These are phyloP conservation scores for Herminia tarsipennalis DNA, from an alignment of 2,888 invertebrate species.

Conservation along the genomic window DNA sequence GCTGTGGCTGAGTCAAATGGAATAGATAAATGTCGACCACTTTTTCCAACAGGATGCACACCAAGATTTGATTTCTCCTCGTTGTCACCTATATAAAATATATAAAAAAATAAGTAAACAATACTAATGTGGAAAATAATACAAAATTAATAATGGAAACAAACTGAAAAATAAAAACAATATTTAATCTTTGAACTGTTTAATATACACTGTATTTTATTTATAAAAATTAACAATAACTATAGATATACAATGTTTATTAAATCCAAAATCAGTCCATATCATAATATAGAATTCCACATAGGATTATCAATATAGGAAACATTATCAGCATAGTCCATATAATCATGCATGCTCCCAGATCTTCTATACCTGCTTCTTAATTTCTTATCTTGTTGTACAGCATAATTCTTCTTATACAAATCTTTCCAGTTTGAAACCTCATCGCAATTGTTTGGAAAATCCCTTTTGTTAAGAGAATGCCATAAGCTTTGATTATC, in stretches of 20 bases:
- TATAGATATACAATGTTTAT: conserved; percentile 10
- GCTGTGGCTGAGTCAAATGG: conserved; percentile 75
- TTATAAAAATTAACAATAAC: conserved; percentile 1
- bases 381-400: conserved; percentile 40
- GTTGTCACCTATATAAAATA: conserved; percentile 68
- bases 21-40: conserved; percentile 77
- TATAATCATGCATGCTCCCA: conserved; percentile 65
- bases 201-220: too few species aligned
- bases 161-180: too few species aligned
- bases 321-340: conserved; percentile 69
- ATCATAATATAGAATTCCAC: conserved; percentile 59
- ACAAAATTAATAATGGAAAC: too few species aligned
- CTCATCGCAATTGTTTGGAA: conserved; percentile 41
- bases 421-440: conserved; percentile 58
- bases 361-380: conserved; percentile 35
- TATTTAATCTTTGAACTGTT: too few species aligned
- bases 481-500: conserved; percentile 69
- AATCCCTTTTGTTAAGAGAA: conserved; percentile 68
- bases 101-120: conserved; percentile 18
- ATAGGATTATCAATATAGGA: conserved; percentile 73
- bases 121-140: not conserved
- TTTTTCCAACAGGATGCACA: conserved; percentile 66
- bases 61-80: conserved; percentile 66
- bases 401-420: conserved; percentile 57
- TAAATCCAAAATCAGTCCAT: conserved; percentile 1